These are phyloP conservation scores for Drosophila aldrichi DNA, from an alignment of 2,888 invertebrate genomes.

Conservation along the genomic window DNA sequence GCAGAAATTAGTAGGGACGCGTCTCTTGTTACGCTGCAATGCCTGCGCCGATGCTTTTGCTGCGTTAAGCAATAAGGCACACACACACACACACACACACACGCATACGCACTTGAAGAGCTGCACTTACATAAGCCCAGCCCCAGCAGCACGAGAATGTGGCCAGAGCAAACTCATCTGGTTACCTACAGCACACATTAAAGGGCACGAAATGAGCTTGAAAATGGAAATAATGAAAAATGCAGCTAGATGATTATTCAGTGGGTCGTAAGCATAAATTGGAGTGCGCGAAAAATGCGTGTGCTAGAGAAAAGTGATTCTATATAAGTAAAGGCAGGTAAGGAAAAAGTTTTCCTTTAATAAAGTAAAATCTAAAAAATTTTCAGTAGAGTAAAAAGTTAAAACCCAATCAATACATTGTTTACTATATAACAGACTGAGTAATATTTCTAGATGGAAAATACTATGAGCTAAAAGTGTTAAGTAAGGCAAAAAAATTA, in stretches of 20 bases:
- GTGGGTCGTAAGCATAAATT: background rate
- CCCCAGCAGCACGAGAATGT: conserved; percentile 19
- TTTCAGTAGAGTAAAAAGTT: no score
- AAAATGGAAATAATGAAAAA: conserved; percentile 5
- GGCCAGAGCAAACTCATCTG: background rate
- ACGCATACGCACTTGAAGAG: background rate
- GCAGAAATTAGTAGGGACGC: conserved; percentile 71
- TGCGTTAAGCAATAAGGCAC: conserved; percentile 75
- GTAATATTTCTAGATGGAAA: no score
- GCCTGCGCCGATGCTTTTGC: conserved; percentile 65
- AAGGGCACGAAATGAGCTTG: conserved; percentile 6
- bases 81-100: conserved; percentile 1
- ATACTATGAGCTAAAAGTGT: no score
- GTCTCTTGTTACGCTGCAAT: conserved; percentile 54
- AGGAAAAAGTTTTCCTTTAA: background rate
- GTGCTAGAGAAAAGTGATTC: background rate
- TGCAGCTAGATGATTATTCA: background rate
- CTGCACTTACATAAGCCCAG: conserved; percentile 9
- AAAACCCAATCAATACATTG: no score
- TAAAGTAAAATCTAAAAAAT: background rate
- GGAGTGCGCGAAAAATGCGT: background rate
- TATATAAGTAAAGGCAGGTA: background rate
- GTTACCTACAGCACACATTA: background rate
- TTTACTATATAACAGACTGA: no score
- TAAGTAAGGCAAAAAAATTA: no score